A percentile compares a stretch with the other conserved stretches of the same genome.
These are phyloP conservation scores for Papilio polytes DNA, from an alignment of 1,140 invertebrate genomes.

Conservation along the genomic window DNA sequence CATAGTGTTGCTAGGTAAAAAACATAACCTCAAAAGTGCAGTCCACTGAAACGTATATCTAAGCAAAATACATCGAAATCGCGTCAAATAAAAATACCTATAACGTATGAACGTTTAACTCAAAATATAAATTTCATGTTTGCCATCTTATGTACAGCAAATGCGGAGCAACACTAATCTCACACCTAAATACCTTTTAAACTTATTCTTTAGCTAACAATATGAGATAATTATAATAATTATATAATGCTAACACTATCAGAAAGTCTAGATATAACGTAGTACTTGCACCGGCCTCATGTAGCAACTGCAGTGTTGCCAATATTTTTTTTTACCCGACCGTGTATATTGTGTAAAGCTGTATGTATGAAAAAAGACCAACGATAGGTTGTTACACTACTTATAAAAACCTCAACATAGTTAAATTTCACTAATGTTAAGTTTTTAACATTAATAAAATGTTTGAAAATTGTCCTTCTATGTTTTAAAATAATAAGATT, in stretches of 20 bases:
- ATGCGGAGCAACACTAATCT: conserved; percentile 59
- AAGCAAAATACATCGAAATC: conserved; percentile 34
- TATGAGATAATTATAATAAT: conserved; percentile 74
- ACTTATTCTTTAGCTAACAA: conserved; percentile 71
- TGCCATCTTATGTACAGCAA: conserved; percentile 59
- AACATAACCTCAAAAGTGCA: conserved; percentile 23
- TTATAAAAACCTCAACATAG: too few relatives aligned
- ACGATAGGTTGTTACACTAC: too few relatives aligned
- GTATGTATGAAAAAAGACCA: too few relatives aligned
- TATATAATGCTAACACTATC: conserved; percentile 70
- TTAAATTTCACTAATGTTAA: too few relatives aligned
- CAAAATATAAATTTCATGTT: conserved; percentile 46
- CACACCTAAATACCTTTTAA: conserved; percentile 63
- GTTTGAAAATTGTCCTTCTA: too few relatives aligned
- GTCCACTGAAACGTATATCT: not conserved
- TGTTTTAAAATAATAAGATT: too few relatives aligned
- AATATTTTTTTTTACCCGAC: too few relatives aligned
- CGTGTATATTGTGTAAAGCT: too few relatives aligned
- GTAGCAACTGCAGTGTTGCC: conserved; percentile 12
- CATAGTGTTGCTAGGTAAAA: conserved; percentile 6
- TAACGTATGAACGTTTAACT: conserved; percentile 31
- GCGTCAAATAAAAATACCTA: conserved; percentile 27
- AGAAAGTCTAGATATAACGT: conserved; percentile 71
- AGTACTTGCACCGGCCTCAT: conserved; percentile 55
- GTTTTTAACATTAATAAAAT: too few relatives aligned